These are phyloP conservation scores for Bombus impatiens DNA, from an alignment of 1,140 invertebrate species.

Conservation along the genomic window DNA sequence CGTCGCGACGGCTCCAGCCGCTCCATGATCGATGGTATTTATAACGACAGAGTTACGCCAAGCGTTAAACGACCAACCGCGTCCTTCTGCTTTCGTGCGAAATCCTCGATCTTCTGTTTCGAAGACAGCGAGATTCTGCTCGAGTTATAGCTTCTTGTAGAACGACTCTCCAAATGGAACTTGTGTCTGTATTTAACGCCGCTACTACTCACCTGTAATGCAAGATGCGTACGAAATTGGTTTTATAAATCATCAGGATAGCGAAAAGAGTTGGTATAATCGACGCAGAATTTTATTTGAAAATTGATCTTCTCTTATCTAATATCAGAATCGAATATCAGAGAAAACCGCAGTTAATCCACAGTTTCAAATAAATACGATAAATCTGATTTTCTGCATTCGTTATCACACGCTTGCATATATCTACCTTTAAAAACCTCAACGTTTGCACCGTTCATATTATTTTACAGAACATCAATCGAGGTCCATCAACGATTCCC, in stretches of 20 bases:
- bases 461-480: neutral
- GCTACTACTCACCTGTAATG: too few species aligned
- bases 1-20: neutral
- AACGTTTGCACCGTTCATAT: neutral
- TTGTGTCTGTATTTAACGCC: neutral
- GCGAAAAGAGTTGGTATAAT: too few species aligned
- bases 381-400: neutral
- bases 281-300: neutral
- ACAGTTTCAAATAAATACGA: neutral
- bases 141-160: neutral
- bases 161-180: neutral
- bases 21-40: slow-evolving; percentile 47
- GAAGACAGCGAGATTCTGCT: neutral
- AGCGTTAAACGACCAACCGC: neutral
- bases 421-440: neutral
- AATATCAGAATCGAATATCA: too few species aligned
- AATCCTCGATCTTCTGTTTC: neutral
- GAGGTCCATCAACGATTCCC: too few species aligned
- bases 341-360: too few species aligned
- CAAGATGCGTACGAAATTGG: too few species aligned
- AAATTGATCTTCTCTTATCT: neutral
- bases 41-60: neutral
- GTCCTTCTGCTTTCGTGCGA: neutral
- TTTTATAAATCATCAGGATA: too few species aligned
- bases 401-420: too few species aligned